Base-by-base conservation (phyloP, 2,888 invertebrate genomes). In the Drosophila tripunctata region DNA sequence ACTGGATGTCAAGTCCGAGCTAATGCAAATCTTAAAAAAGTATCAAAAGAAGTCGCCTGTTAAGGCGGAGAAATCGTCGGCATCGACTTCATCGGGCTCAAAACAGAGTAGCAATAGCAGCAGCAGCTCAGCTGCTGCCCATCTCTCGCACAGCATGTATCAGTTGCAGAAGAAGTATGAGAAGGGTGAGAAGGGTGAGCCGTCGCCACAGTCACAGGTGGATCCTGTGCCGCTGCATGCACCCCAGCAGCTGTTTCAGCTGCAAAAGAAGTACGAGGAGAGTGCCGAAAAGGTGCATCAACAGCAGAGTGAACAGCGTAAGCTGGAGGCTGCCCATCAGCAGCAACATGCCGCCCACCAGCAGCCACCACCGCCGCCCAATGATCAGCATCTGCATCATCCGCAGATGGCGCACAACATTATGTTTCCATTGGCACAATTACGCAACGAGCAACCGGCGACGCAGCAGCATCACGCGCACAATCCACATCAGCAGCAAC, bases 351-450 rank as follows among this genome's bases (percentile, higher is more conserved):
- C 77, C 7, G 75, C 83, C 12, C 88, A 89, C 33, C 90, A 90
- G 44, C 90, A 90, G 56, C 90, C 89, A 14, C 89, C 90, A n/a
- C 89, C 90, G 45, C 89, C 89, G 19, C 84, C 90, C 31, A 89
- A 89, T 12, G 90, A 90, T 48, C 90, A 90, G 51, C 90, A 90
- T 57, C 73, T 90, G 52, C 90, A 90, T 62, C 90, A 90, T 66
- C 84, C 90, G 24, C 90, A 90, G 74, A 90, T 90, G 90, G 79
- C 90, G 10, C 90, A 90, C 57, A 90, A 90, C 50, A 90, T 90
- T 6, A 90, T 90, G 89, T 90, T 90, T 58, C 90, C 90, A 12
- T 71, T 90, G 56, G 78, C 89, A 1, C 90, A 90, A 44, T 77
- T 90, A 41, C 85, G 89, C 30, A 89, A 87, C 10, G 90, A 90